Percentiles rank a stretch among this genome's conserved stretches.
phyloP scores from a whole-genome alignment of 1,140 invertebrate genomes.

The Zaprionus vittiger region DNA sequence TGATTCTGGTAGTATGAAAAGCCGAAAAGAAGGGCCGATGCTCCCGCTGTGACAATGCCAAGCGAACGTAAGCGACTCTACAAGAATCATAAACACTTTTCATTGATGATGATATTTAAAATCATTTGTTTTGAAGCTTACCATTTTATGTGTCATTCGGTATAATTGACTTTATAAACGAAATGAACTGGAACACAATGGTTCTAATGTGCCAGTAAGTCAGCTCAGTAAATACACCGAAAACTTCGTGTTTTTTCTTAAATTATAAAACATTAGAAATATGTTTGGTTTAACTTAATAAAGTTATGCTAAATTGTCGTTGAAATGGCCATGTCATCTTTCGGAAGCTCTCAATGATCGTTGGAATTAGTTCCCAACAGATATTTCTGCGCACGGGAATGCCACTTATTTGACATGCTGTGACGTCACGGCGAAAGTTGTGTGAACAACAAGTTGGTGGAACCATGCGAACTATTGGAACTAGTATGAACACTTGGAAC shows the following conservation, averaged over 20 bases:
- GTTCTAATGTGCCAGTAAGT: not conserved
- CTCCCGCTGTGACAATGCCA: constrained; percentile 61
- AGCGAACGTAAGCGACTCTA: constrained; percentile 62
- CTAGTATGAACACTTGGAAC: not conserved
- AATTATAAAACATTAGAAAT: not conserved
- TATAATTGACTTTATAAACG: constrained; percentile 17
- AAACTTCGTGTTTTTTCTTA: not conserved
- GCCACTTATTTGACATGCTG: not conserved
- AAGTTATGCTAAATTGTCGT: not conserved
- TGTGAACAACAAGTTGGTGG: not conserved
- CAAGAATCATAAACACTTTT: not conserved
- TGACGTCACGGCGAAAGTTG: not conserved
- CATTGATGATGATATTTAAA: constrained; percentile 5
- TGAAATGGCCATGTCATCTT: not conserved
- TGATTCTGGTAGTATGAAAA: constrained; percentile 52
- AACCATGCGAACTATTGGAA: not conserved
- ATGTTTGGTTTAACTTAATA: not conserved
- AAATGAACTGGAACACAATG: constrained; percentile 14
- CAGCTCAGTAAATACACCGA: not conserved
- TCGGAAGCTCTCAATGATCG: not conserved
- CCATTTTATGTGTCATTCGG: constrained; percentile 29
- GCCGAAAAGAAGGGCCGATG: constrained; percentile 46
- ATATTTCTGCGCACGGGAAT: not conserved
- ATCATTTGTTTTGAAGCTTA: constrained; percentile 12
- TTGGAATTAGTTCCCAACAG: not conserved